These are phyloP conservation scores for Platanista minor DNA, from an alignment of 2,113 vertebrate species.

Conservation along the genomic window DNA sequence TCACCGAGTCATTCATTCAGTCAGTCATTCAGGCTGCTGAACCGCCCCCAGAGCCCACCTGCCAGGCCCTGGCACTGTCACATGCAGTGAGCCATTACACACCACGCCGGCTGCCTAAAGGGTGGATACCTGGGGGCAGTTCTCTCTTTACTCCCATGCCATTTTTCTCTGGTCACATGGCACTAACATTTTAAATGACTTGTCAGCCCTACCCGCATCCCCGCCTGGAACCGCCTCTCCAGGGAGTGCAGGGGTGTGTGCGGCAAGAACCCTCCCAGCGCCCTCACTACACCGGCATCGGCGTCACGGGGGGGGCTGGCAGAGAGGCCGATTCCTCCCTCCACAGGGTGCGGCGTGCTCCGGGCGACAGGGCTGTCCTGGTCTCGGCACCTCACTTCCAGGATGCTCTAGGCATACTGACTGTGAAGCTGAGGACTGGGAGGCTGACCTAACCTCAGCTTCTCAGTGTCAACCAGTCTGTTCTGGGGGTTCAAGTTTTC, in stretches of 20 bases:
- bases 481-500: neutral
- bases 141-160: neutral
- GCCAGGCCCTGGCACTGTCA: neutral
- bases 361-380: neutral
- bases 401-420: neutral
- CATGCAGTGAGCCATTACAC: fast-evolving
- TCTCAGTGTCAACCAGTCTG: neutral
- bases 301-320: neutral
- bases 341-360: fast-evolving
- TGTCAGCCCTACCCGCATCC: neutral
- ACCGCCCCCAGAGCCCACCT: fast-evolving
- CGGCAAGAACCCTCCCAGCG: neutral
- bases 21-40: neutral
- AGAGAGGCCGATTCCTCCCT: neutral
- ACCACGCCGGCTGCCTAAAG: no score
- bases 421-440: neutral
- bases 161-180: neutral
- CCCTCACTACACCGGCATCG: fast-evolving
- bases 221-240: neutral
- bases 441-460: neutral
- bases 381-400: neutral
- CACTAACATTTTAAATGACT: neutral
- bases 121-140: neutral
- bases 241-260: no score
- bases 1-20: neutral